Base-by-base conservation (phyloP, 2,797 vertebrate genomes). In the Hoplostethus mediterraneus region DNA sequence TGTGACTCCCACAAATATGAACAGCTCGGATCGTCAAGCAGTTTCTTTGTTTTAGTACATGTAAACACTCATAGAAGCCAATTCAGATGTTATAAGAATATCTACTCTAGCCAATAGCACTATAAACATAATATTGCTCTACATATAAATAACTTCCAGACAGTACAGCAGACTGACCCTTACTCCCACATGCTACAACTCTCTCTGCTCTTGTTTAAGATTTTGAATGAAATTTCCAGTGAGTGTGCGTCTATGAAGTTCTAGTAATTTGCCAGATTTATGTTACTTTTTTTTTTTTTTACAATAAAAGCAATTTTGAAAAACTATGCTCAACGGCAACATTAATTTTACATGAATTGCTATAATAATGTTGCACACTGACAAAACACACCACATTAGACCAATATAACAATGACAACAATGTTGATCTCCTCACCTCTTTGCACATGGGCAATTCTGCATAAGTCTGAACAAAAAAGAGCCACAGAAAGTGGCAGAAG, bases 401-500 rank as follows among this genome's bases (percentile, higher is more conserved):
- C 9, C 11, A 60, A 44, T 5, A 45, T 49, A 40, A 53, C 4
- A 70, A 17, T 10, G 11, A 42, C 25, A 67, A 16, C 3, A 45
- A 45, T 10, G 6, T n/a, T 30, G 52, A 38, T 45, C 6, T 60
- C 21, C 94, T 93, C 91, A 96, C 95, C 95, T 94, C 93, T 88
- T 93, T 94, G 75, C 95, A 95, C 81, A 94, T 90, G 47, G 94
- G 95, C 65, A 96, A 59, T 30, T 96, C 94, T 16, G 90, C 84
- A 30, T 79, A 64, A 5, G 75, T 48, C 3, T 33, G 77, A 3
- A 72, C 64, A 0, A 89, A 51, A 54, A 94, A 71, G 31, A 92
- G 70, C 84, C 79, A 75, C 16, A 91, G 11, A 31, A 89, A 6
- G 64, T 2, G 71, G 47, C 66, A 65, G 70, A 77, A 71, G 54